A percentile compares a stretch with the other conserved stretches of the same genome.
Conservation (phyloP, 2,888 invertebrate species). For the Polietes domitor region DNA sequence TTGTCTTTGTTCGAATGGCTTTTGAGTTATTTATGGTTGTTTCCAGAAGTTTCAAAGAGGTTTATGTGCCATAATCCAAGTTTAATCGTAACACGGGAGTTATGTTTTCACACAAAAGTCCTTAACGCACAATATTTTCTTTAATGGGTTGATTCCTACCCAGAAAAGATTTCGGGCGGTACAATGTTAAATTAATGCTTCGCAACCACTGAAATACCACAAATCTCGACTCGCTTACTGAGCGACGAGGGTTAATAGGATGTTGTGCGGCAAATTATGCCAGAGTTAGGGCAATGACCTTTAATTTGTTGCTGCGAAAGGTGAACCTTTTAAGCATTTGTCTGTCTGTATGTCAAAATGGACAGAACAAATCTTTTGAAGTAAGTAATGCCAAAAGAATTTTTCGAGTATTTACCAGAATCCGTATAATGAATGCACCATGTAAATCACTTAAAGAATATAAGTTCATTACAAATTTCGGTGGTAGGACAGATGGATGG, state of each 20-base stretch:
- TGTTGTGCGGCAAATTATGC: neutral
- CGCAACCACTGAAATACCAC: neutral
- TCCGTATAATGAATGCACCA: no score
- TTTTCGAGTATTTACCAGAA: no score
- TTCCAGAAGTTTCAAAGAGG: neutral
- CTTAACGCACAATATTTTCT: neutral
- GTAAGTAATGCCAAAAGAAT: no score
- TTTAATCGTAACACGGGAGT: neutral
- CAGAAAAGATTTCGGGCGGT: neutral
- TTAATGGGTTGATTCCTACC: no score
- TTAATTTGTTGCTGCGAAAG: neutral
- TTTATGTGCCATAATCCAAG: neutral
- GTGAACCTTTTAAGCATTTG: neutral
- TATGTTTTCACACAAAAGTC: neutral
- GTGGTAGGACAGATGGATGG: no score
- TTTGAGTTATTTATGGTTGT: slow-evolving; percentile 25
- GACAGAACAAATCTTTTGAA: no score
- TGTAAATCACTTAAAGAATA: no score
- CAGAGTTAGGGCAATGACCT: neutral
- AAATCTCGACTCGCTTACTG: neutral
- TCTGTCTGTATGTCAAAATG: no score
- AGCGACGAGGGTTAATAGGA: neutral
- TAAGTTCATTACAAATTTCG: no score
- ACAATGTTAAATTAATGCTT: neutral
- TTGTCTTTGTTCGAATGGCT: slow-evolving; percentile 12